Conservation (phyloP, 2,888 invertebrate species). For the Ophraella communa region DNA sequence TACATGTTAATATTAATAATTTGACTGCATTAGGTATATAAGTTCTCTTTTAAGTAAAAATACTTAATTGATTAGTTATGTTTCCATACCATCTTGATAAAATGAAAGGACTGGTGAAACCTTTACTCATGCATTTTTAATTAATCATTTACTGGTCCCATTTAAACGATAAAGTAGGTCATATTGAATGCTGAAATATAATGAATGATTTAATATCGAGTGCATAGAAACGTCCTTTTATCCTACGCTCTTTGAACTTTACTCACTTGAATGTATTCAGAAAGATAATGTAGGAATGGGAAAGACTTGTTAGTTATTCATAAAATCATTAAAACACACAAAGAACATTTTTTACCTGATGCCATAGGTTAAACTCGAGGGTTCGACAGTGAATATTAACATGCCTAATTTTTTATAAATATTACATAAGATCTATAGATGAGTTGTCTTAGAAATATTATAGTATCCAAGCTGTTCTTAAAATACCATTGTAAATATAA, state of each 20-base stretch:
- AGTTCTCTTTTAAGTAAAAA: too few relatives aligned
- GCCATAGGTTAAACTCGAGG: neutral
- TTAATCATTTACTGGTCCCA: neutral
- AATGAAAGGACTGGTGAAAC: neutral
- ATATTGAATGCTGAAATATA: slow-evolving; percentile 4
- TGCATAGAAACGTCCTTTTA: neutral
- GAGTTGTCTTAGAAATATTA: too few relatives aligned
- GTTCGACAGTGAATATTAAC: too few relatives aligned
- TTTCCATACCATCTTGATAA: neutral
- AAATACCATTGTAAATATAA: too few relatives aligned
- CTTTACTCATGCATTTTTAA: neutral
- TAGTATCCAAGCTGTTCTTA: too few relatives aligned
- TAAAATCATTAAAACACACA: neutral
- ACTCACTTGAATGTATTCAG: neutral
- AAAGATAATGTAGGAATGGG: neutral
- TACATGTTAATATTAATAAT: too few relatives aligned
- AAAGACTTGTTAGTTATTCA: too few relatives aligned
- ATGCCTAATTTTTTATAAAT: too few relatives aligned
- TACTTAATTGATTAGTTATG: neutral
- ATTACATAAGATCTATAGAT: too few relatives aligned
- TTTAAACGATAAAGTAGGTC: neutral
- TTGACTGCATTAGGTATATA: too few relatives aligned
- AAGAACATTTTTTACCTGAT: neutral
- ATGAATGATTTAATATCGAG: neutral
- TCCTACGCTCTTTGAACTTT: neutral